Conservation (phyloP, 1,140 invertebrate species). For the Drosophila orena region DNA sequence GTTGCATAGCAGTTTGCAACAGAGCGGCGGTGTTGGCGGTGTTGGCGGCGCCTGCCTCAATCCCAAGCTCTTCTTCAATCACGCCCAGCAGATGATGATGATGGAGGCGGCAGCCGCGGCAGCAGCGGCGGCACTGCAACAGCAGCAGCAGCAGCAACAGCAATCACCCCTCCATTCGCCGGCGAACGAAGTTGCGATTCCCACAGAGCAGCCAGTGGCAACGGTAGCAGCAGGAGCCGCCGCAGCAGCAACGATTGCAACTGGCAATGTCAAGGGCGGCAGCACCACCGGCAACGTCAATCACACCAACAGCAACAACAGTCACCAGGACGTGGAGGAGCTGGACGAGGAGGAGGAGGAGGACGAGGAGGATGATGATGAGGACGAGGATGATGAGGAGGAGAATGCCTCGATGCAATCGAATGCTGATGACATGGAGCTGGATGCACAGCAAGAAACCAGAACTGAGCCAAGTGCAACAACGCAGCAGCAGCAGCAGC, state of each 20-base stretch:
- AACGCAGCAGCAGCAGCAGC: conserved; percentile 8
- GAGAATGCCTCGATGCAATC: conserved; percentile 73
- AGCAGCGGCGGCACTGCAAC: conserved; percentile 68
- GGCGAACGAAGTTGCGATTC: conserved; percentile 24
- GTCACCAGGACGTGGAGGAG: conserved; percentile 25
- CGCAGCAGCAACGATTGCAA: neutral
- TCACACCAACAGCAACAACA: conserved; percentile 16
- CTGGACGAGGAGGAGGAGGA: conserved; percentile 31
- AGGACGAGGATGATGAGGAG: conserved; percentile 65
- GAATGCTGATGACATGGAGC: conserved; percentile 69
- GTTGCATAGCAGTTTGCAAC: conserved; percentile 68
- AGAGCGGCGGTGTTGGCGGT: conserved; percentile 66
- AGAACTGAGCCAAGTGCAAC: conserved; percentile 65
- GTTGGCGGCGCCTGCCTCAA: conserved; percentile 75
- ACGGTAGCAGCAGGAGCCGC: neutral
- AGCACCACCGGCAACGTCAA: conserved; percentile 19
- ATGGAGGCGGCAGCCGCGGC: conserved; percentile 79
- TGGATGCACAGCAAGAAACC: conserved; percentile 46
- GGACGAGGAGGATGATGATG: conserved; percentile 39
- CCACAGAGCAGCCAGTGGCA: conserved; percentile 8
- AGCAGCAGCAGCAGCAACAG: conserved; percentile 69
- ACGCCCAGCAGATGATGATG: conserved; percentile 84
- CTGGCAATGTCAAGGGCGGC: conserved; percentile 26
- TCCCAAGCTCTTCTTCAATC: conserved; percentile 81
- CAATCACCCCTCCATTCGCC: conserved; percentile 74